Evolutionary conservation across 2,888 invertebrate species (phyloP), one percentile per base, ranked within the genome.

Genomic region (Eupithecia subfuscata): DNA sequence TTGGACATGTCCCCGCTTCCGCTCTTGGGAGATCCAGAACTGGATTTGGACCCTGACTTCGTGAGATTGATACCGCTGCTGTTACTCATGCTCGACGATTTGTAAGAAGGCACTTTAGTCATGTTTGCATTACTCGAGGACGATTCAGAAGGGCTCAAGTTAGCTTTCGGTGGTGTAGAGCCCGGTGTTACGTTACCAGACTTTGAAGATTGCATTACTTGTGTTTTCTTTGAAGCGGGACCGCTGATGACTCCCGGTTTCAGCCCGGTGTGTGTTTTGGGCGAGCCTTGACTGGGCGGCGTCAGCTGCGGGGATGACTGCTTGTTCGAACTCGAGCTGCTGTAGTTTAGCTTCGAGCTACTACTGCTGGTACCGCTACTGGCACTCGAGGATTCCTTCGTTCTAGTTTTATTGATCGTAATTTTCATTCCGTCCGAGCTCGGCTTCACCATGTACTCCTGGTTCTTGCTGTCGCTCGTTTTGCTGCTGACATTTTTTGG

Each of bases 341-440:
- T 89, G 78, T 95, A 95, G 79, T 91, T 93, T 68, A 93, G 83
- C 83, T 94, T 94, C 1, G 95, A 94, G 80, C 90, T 90, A 78
- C 92, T 68, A 78, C 92, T 68, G 37, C 37, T 64, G 64, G 37
- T 37, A n/a, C 65, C 65, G 80, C 90, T 90, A 78, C 92, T 68
- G 8, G 22, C 91, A 48, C 90, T 90, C 30, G 96, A 96, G 0
- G 96, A 96, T 75, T 97, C 97, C 86, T 97, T 97, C 34, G 96
- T 96, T 84, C 97, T 95, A 0, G 98, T 98, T 93, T 98, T 98
- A 86, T 98, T 98, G 40, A 98, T 98, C 4, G 98, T 98, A 73
- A 98, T 96, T 90, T 98, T 98, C 94, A 98, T 97, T 6, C 98
- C 98, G 83, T 98, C 98, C 22, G 97, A 97, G 86, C 98, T 98